These are phyloP conservation scores for Antechinus flavipes DNA, from an alignment of 2,113 vertebrate genomes.

Conservation along the genomic window DNA sequence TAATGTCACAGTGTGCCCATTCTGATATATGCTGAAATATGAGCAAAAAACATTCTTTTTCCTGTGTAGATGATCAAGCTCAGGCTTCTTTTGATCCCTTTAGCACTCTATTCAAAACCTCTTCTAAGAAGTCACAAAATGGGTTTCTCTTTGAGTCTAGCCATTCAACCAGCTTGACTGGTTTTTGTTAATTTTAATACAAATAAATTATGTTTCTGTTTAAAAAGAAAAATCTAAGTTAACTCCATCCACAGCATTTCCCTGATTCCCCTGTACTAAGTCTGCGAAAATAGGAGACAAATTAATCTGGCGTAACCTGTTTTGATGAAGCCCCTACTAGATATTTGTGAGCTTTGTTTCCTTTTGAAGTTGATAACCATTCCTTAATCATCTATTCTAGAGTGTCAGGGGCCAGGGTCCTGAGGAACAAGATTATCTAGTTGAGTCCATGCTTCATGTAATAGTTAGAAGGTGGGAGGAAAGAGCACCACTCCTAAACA, in stretches of 20 bases:
- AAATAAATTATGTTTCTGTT: too few species aligned
- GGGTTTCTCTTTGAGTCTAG: background rate
- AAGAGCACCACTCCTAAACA: background rate
- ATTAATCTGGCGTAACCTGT: background rate
- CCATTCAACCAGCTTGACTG: background rate
- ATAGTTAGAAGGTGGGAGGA: background rate
- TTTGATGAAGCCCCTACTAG: background rate
- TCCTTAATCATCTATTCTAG: background rate
- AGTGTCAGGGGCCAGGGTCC: background rate
- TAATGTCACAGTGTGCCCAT: background rate
- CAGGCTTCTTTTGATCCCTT: background rate
- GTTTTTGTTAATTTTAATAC: too few species aligned
- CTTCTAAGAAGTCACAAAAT: background rate
- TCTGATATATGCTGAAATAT: background rate
- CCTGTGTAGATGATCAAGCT: background rate
- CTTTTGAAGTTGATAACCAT: background rate
- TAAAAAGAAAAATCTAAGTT: background rate
- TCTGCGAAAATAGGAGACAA: background rate
- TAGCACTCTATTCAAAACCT: background rate
- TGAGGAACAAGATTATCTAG: background rate
- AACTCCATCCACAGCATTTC: background rate
- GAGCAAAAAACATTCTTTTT: background rate
- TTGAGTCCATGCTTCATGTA: background rate
- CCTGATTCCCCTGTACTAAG: background rate
- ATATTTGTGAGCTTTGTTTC: background rate